These are phyloP conservation scores for Clarias platycephalus DNA, from an alignment of 2,797 vertebrate genomes.

Conservation along the genomic window DNA sequence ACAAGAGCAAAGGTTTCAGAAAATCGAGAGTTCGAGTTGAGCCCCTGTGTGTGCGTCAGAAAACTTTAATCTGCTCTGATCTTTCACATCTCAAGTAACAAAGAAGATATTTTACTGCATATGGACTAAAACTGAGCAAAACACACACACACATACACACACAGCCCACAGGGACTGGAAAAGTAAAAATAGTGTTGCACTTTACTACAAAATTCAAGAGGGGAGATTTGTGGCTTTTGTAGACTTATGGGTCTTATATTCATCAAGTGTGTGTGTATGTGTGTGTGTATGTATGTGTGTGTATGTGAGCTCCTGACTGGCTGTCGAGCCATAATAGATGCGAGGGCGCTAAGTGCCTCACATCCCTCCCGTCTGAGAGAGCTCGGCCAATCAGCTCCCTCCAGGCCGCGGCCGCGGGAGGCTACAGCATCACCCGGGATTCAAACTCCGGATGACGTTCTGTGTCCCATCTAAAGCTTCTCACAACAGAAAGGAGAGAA, in stretches of 20 bases:
- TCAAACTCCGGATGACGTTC: background rate
- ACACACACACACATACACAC: slow-evolving; percentile 32
- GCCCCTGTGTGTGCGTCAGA: background rate
- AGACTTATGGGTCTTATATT: background rate
- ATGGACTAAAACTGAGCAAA: slow-evolving; percentile 6
- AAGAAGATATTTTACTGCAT: background rate
- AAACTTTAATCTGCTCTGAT: slow-evolving; percentile 1
- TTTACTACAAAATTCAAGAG: slow-evolving; percentile 6
- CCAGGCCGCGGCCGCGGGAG: no score
- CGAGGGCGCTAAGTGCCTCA: no score
- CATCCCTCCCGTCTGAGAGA: no score
- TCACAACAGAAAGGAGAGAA: background rate
- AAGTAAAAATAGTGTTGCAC: slow-evolving; percentile 19
- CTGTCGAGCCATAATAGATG: no score
- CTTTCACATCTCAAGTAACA: background rate
- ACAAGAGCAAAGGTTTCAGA: no score
- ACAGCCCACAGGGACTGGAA: background rate
- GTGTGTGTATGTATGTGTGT: no score
- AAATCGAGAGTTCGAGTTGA: background rate
- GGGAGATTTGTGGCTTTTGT: background rate
- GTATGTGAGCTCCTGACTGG: background rate
- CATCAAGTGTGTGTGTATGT: background rate
- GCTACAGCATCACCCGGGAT: no score
- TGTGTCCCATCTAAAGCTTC: background rate
- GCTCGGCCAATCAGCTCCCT: no score